These are phyloP conservation scores for Phytoseiulus persimilis DNA, from an alignment of 2,888 invertebrate species.

Conservation along the genomic window DNA sequence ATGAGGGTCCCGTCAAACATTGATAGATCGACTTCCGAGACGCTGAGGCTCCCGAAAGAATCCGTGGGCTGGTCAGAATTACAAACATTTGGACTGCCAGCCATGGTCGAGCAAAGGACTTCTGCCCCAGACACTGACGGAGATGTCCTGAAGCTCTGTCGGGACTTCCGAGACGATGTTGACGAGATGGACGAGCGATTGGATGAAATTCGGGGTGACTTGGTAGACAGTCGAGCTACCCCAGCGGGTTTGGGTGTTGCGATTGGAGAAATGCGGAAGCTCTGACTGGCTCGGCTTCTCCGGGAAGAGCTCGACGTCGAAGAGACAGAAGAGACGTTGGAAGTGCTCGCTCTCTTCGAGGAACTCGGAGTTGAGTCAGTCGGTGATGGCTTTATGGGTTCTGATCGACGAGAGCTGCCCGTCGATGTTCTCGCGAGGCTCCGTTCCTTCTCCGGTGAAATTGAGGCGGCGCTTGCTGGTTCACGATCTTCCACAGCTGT, in stretches of 20 bases:
- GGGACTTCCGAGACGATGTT: background rate
- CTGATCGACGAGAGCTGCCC: background rate
- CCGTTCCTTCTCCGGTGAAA: background rate
- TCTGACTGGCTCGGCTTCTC: background rate
- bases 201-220: background rate
- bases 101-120: background rate
- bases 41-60: constrained; percentile 27
- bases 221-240: background rate
- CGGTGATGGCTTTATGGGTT: background rate
- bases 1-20: background rate
- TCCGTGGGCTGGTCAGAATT: background rate
- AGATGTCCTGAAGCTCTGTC: background rate
- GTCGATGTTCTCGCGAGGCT: background rate
- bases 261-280: background rate
- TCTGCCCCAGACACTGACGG: background rate
- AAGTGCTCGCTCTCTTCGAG: background rate
- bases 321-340: background rate
- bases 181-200: background rate
- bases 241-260: background rate
- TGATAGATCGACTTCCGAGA: constrained; percentile 24
- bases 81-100: background rate
- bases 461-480: background rate
- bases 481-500: background rate
- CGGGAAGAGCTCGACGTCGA: background rate
- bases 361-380: background rate